Evolutionary conservation across 2,797 vertebrate genomes (phyloP), one percentile per base, ranked within the genome.

Genomic region (Saxicola maurus): DNA sequence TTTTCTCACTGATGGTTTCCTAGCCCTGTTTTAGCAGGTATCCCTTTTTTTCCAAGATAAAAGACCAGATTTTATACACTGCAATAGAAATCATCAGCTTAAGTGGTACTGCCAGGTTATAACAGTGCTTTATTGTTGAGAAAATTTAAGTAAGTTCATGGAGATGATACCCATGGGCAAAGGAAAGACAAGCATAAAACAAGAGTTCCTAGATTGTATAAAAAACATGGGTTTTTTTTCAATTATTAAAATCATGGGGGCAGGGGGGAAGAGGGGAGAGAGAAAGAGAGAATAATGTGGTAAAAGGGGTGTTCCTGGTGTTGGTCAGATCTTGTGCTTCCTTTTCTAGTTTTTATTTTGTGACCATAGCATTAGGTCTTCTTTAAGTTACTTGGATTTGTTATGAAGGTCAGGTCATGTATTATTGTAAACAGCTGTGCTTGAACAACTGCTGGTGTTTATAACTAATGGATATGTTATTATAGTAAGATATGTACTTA

Each of bases 391-490:
- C n/a, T 53, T 6, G 46, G 51, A 80, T 82, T 87, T 82, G 6
- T 82, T 91, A 38, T 13, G 46, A 90, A 91, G 38, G 46, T 74
- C 86, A 61, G 28, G 51, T 80, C 57, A 7, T 30, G n/a, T 6
- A 7, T 90, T 74, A 59, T 1, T 78, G 33, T 45, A 89, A 91
- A 61, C 67, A 87, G 72, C 68, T 79, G 83, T 61, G 30, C 60
- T 74, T 67, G 48, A 87, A 64, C 25, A 74, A 68, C 71, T 79
- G 78, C 77, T 79, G 15, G n/a, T 77, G 33, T 82, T 90, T 82
- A 45, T 38, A 83, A 56, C 56, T 68, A 90, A 68, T 46, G 55
- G 45, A 20, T 48, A 53, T 69, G 12, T 66, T 89, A 53, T 45
- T 66, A 52, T 20, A 78, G 51, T 59, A 68, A 86, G 55, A 88